phyloP scores from a whole-genome alignment of 2,888 invertebrate genomes.

The Blera fallax region DNA sequence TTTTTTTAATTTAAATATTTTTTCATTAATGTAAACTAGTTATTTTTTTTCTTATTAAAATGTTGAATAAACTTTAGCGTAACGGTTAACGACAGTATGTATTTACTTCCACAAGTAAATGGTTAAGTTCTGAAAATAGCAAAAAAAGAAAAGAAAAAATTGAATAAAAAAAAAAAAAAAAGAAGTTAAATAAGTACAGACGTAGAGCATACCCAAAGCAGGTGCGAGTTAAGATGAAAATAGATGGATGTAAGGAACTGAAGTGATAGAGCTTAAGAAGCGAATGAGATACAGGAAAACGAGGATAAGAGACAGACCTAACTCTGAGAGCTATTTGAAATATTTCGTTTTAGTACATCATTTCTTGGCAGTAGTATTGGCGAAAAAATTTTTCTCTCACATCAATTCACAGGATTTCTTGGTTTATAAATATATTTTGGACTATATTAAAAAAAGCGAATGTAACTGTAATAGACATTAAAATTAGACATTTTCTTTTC shows the following conservation, averaged over 20 bases:
- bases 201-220: too few relatives aligned
- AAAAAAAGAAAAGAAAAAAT: not conserved
- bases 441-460: slow-evolving; percentile 49
- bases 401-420: too few relatives aligned
- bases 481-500: not conserved
- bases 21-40: slow-evolving; percentile 46
- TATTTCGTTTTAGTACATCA: too few relatives aligned
- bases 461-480: slow-evolving; percentile 39
- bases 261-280: too few relatives aligned
- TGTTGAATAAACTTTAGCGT: slow-evolving; percentile 62
- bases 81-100: slow-evolving; percentile 4
- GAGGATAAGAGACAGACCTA: too few relatives aligned
- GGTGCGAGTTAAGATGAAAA: too few relatives aligned
- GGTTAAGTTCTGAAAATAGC: not conserved
- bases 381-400: too few relatives aligned
- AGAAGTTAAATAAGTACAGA: too few relatives aligned
- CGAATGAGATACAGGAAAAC: too few relatives aligned
- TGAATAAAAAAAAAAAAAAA: not conserved
- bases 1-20: slow-evolving; percentile 34
- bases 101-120: not conserved
- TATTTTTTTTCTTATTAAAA: slow-evolving; percentile 28
- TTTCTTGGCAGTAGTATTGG: too few relatives aligned
- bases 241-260: too few relatives aligned
- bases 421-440: slow-evolving; percentile 50
- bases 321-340: too few relatives aligned